A percentile compares a stretch with the other conserved stretches of the same genome.
These are phyloP conservation scores for Clarias laeviceps DNA, from an alignment of 2,797 vertebrate genomes.

Conservation along the genomic window DNA sequence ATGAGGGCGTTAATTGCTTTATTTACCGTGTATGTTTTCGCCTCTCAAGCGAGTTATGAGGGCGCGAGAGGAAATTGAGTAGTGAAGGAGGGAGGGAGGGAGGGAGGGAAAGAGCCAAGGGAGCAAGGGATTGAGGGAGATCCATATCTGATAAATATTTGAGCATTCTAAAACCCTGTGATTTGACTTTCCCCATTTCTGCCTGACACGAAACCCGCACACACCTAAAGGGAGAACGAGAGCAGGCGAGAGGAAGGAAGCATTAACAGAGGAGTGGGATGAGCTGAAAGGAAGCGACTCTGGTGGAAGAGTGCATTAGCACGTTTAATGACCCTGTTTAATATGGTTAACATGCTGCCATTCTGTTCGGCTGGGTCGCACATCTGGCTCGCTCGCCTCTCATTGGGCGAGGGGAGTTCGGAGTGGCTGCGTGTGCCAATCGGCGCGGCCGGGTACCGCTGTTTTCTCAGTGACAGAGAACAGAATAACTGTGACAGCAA, in stretches of 20 bases:
- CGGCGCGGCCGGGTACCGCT: constrained; percentile 27
- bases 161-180: constrained; percentile 70
- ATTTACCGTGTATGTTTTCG: constrained; percentile 58
- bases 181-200: constrained; percentile 67
- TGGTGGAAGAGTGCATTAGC: constrained; percentile 32
- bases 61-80: constrained; percentile 23
- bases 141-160: constrained; percentile 77
- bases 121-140: constrained; percentile 69
- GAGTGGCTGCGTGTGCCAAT: constrained; percentile 41
- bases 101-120: constrained; percentile 55
- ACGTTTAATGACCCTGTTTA: constrained; percentile 40
- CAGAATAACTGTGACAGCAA: constrained; percentile 38
- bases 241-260: constrained; percentile 39
- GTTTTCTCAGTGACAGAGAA: constrained; percentile 33
- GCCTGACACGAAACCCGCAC: constrained; percentile 58
- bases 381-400: constrained; percentile 44
- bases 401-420: constrained; percentile 42
- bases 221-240: constrained; percentile 38
- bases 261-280: constrained; percentile 4
- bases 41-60: constrained; percentile 24
- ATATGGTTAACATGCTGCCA: constrained; percentile 43
- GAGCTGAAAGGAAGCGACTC: constrained; percentile 17
- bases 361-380: constrained; percentile 43
- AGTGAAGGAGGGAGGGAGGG: constrained; percentile 42
- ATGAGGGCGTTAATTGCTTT: constrained; percentile 60